Conservation (phyloP, 2,113 vertebrate species). For the Tiliqua scincoides region DNA sequence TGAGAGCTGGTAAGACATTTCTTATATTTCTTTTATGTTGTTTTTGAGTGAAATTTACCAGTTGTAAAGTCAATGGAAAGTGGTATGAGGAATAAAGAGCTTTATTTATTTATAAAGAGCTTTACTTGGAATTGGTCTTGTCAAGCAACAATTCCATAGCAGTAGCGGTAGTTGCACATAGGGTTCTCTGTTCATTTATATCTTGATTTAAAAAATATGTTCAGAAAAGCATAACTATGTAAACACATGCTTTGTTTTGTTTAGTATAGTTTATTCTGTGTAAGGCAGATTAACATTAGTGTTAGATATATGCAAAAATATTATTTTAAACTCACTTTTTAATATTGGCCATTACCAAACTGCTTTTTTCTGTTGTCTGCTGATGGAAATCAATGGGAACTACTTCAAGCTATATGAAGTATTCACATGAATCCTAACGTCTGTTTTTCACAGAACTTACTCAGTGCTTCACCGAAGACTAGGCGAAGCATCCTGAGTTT, state of each 20-base stretch:
- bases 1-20: conserved; percentile 86
- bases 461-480: not conserved
- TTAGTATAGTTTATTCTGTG: not conserved
- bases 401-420: not conserved
- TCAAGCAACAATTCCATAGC: not conserved
- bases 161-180: not conserved
- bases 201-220: not conserved
- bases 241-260: not conserved
- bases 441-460: not conserved
- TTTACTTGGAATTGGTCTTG: not conserved
- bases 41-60: conserved; percentile 7
- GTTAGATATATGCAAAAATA: not conserved
- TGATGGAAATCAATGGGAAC: not conserved
- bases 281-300: not conserved
- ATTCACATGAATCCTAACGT: not conserved
- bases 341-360: not conserved
- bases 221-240: not conserved
- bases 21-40: not conserved
- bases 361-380: not conserved
- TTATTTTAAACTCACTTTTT: not conserved
- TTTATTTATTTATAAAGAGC: not conserved
- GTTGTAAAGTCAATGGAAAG: not conserved
- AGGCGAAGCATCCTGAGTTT: not conserved
- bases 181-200: not conserved
- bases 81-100: not conserved